Base-by-base conservation (phyloP, 1,140 invertebrate species). In the Pseudomyrmex pallidus region DNA sequence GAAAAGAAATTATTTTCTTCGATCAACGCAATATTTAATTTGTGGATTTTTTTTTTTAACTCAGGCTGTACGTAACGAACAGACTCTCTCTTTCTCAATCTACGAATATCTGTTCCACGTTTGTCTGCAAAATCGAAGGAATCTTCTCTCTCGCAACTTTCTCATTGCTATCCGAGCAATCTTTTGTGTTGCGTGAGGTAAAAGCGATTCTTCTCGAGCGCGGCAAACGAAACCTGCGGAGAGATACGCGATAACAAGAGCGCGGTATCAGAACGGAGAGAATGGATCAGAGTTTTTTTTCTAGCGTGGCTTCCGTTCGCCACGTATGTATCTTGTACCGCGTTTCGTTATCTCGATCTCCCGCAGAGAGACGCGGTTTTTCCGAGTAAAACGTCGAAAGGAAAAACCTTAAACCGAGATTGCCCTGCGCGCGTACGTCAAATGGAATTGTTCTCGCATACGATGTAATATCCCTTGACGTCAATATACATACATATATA, bases 321-420 rank as follows among this genome's bases (percentile, higher is more conserved):
- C 35, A 35, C 35, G 35, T 3, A 35, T 35, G 35, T 3, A 35
- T 35, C 35, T 35, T 35, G 35, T 35, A 35, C 35, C 8, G 54
- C 2, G 5, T 56, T 12, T 57, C 17, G 52, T 70, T 61, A 59
- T 80, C 66, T 57, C 46, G 10, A 35, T 63, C 63, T 63, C 7
- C 15, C 7, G 46, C 0, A 5, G 5, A 5, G 5, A 59, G 15
- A 8, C 66, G 76, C 54, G 76, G 64, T 72, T 70, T 50, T 56
- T 1, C 46, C 13, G 7, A n/a, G 25, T 7, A 72, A 56, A 72
- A 56, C 2, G 7, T 0, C 15, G 12, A 50, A 35, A 80, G 66
- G 44, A 12, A 61, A 50, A 80, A 2, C 35, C 35, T 44, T 48
- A 80, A 77, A 80, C 66, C 76, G n/a, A 80, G 46, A 70, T 59